phyloP scores from a whole-genome alignment of 2,888 invertebrate genomes.

The Lochmaea capreae region DNA sequence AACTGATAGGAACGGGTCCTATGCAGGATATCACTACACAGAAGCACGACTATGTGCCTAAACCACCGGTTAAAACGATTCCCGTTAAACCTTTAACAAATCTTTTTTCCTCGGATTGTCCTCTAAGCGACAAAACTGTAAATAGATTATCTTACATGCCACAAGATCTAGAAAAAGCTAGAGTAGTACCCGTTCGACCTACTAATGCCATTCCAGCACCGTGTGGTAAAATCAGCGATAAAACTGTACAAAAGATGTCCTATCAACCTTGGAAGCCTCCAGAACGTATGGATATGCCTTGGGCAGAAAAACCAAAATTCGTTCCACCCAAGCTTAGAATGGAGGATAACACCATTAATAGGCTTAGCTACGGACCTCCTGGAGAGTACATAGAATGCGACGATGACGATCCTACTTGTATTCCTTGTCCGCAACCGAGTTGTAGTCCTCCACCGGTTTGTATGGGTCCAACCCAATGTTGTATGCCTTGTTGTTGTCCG shows the following conservation, averaged over 20 bases:
- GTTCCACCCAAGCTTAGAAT: constrained; percentile 64
- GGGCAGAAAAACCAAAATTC: constrained; percentile 64
- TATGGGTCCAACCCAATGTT: constrained; percentile 53
- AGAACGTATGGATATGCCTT: constrained; percentile 63
- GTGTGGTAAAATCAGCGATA: constrained; percentile 59
- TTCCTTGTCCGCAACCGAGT: constrained; percentile 61
- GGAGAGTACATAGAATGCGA: constrained; percentile 71
- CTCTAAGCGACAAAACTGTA: constrained; percentile 68
- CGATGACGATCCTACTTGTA: constrained; percentile 69
- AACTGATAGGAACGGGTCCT: constrained; percentile 74
- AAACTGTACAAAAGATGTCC: constrained; percentile 65
- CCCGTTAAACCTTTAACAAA: constrained; percentile 61
- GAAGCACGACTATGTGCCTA: constrained; percentile 78
- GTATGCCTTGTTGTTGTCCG: constrained; percentile 62
- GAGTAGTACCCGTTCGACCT: constrained; percentile 57
- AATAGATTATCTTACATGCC: constrained; percentile 71
- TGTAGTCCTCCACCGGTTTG: constrained; percentile 45
- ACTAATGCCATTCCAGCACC: constrained; percentile 56
- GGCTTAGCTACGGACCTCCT: constrained; percentile 72
- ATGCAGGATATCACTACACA: constrained; percentile 80
- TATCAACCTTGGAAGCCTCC: constrained; percentile 65
- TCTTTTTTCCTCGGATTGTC: constrained; percentile 61
- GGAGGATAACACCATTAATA: constrained; percentile 73
- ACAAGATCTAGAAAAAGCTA: constrained; percentile 60
- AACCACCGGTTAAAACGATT: constrained; percentile 68